phyloP scores from a whole-genome alignment of 2,888 invertebrate genomes.

The Diplolepis rosae region DNA sequence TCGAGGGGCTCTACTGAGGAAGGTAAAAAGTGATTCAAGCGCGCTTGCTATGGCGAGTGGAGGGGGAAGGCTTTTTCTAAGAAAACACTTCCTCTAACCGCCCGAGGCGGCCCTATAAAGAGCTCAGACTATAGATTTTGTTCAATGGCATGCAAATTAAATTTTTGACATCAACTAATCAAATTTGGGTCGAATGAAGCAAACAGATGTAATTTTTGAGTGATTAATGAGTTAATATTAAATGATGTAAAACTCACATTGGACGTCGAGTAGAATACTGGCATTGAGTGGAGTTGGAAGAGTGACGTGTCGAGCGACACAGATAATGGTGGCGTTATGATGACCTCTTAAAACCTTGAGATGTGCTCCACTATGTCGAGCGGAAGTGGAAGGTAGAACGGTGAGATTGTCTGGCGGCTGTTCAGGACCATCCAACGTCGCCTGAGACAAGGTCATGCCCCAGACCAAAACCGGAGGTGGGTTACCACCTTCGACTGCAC shows the following conservation, averaged over 20 bases:
- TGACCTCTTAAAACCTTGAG: constrained; percentile 86
- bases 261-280: constrained; percentile 79
- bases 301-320: constrained; percentile 84
- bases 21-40: too few relatives aligned
- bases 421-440: constrained; percentile 69
- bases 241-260: constrained; percentile 79
- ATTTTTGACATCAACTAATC: too few relatives aligned
- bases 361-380: constrained; percentile 78
- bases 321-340: constrained; percentile 90
- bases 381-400: constrained; percentile 63
- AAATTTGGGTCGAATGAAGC: too few relatives aligned
- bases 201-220: too few relatives aligned
- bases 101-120: too few relatives aligned
- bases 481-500: constrained; percentile 89
- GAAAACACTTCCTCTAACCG: too few relatives aligned
- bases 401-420: constrained; percentile 71
- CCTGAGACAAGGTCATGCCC: constrained; percentile 78
- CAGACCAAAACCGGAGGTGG: constrained; percentile 81
- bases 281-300: constrained; percentile 77
- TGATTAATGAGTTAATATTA: too few relatives aligned
- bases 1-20: too few relatives aligned
- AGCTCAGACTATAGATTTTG: too few relatives aligned
- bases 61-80: too few relatives aligned
- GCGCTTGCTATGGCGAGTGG: too few relatives aligned
- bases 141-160: too few relatives aligned